Evolutionary conservation across 35 echinoderm and acorn worm species (phyloP), one percentile per base, ranked within the genome.

Genomic region (Nesometra sesokonis): DNA sequence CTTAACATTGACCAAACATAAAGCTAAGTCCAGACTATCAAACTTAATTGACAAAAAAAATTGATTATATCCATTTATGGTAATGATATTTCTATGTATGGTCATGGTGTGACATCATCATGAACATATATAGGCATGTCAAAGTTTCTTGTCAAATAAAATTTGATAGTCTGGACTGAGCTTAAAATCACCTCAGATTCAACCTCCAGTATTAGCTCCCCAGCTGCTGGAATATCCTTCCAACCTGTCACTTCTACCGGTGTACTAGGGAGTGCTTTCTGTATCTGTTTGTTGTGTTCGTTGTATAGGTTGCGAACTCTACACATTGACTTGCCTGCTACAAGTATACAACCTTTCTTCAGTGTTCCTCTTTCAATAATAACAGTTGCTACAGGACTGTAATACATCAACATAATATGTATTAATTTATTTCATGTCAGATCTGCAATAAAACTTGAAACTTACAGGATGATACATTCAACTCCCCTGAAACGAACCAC

Each of bases 181-280:
- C 32, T 5, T 31, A 33, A 11, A 93, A 76, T 77, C 80, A 99
- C 96, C 85, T 99, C 96, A 27, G 89, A 92, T 84, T 99, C 87
- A 17, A 99, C 92, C 46, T 99, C 84, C 30, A 99, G 85, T 57
- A 99, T 85, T 5, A 90, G 67, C 81, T 99, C 96, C 32, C 96
- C 96, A 78, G 93, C 92, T 80, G 87, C 85, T 52, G 96, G 96
- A 3, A 79, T 85, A 8, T 86, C 88, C 81, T 83, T 99, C 96
- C 96, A 99, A 43, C 96, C 96, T 35, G 85, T 92, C 13, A 99
- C 81, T 82, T 94, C 96, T 32, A 99, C 92, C 0, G 96, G 96
- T 13, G 88, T 88, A 11, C 92, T 89, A 13, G 92, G 96, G 11
- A 79, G 80, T 35, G 92, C 87, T 57, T 82, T 47, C 46, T 88